These are phyloP conservation scores for Loripinus fragilis DNA, from an alignment of 2,888 invertebrate species.

Conservation along the genomic window DNA sequence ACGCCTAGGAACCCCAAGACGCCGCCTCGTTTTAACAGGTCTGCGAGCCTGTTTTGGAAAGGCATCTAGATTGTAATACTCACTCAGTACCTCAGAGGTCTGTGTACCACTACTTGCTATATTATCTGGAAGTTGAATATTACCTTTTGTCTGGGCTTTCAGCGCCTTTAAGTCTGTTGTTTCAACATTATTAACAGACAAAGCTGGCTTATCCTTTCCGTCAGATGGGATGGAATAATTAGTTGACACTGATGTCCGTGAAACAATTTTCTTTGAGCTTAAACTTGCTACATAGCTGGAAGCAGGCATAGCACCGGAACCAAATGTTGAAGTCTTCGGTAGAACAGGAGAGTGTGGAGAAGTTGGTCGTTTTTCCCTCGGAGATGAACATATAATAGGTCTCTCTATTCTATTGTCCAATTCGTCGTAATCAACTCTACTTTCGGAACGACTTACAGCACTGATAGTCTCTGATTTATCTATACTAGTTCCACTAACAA, in stretches of 20 bases:
- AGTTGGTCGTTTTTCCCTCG: not conserved
- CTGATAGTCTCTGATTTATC: constrained; percentile 48
- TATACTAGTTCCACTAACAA: constrained; percentile 51
- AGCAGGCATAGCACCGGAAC: constrained; percentile 59
- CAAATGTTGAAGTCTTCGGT: constrained; percentile 61
- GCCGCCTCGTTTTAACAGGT: constrained; percentile 41
- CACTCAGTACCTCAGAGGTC: constrained; percentile 53
- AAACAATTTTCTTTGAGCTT: constrained; percentile 66
- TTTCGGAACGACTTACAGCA: constrained; percentile 42
- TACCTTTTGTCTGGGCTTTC: constrained; percentile 75
- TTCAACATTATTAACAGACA: constrained; percentile 75
- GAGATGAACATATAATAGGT: not conserved
- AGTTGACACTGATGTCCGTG: constrained; percentile 74
- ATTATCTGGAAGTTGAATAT: constrained; percentile 51
- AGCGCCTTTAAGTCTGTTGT: constrained; percentile 73
- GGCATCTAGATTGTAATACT: constrained; percentile 61
- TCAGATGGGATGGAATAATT: constrained; percentile 71
- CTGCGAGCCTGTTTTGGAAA: constrained; percentile 55
- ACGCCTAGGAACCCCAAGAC: constrained; percentile 41
- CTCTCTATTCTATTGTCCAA: not conserved
- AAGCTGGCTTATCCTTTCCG: constrained; percentile 54
- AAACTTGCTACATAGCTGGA: constrained; percentile 54
- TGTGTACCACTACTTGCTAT: constrained; percentile 41
- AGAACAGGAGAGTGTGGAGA: constrained; percentile 46
- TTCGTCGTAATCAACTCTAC: constrained; percentile 4